Evolutionary conservation across 2,113 vertebrate species (phyloP), one percentile per base, ranked within the genome.

Genomic region (Cyphomyrus plagiostoma): DNA sequence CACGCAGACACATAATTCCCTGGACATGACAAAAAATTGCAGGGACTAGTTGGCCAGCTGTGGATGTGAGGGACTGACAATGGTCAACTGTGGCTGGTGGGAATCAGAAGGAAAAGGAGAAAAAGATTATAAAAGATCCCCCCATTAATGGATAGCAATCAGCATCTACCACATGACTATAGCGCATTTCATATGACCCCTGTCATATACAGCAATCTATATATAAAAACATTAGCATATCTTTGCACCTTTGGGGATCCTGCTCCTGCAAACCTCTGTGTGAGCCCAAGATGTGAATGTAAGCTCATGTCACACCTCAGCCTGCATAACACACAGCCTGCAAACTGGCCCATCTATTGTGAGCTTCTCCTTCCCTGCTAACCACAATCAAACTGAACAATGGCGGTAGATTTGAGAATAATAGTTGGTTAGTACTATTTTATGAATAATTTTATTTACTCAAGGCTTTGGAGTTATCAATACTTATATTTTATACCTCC

Each of bases 221-320:
- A 83, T n/a, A 19, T 83, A 39, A n/a, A 84, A 84, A 48, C 45
- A 48, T 84, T 84, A 48, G 82, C 45, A 84, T 84, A 84, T 84
- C 17, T 84, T 84, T 84, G 19, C 42, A 46, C 82, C 45, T 84
- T 84, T 84, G 23, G 21, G 42, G 82, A 84, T 26, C 45, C 45
- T 1, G n/a, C 82, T 42, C 45, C 45, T 23, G 21, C 3, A 84
- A n/a, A 42, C 45, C 19, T n/a, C 45, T 83, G 39, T 83, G 77
- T 45, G 19, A 82, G 7, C 74, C 74, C 74, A 80, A 80, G 30
- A 39, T 45, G 30, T 82, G 35, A 82, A 10, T 80, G 35, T 0
- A 7, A 48, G 48, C n/a, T 56, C 5, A 42, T 52, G n/a, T 56
- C 26, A 39, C 85, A 87, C 17, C 26, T 53, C 85, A 6, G 26